A percentile compares a stretch with the other conserved stretches of the same genome.
phyloP scores from a whole-genome alignment of 2,797 vertebrate genomes.

The Poecile montanus region DNA sequence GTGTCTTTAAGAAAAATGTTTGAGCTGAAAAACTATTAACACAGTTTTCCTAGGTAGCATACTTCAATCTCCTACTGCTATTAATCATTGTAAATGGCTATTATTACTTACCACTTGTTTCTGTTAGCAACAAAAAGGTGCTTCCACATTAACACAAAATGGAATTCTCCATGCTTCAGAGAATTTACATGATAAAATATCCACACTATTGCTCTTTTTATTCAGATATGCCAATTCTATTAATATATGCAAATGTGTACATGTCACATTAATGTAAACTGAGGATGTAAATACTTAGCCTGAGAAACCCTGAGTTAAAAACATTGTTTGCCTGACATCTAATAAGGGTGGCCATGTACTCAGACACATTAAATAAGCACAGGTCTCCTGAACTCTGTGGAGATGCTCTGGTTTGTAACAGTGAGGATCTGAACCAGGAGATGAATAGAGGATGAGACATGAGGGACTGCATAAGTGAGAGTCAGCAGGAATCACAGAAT shows the following conservation, averaged over 20 bases:
- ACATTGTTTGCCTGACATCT: not conserved
- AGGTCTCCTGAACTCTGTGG: not conserved
- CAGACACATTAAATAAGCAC: not conserved
- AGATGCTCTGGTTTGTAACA: not conserved
- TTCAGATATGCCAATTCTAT: constrained; percentile 22
- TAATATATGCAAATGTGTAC: constrained; percentile 34
- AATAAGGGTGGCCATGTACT: not conserved
- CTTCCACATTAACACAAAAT: not conserved
- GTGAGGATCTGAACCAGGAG: not conserved
- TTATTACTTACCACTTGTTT: constrained; percentile 40
- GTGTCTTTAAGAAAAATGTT: not conserved
- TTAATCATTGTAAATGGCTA: constrained; percentile 18
- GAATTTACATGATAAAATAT: constrained; percentile 5
- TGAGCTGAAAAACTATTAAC: not conserved
- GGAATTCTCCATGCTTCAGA: constrained; percentile 26
- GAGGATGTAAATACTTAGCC: constrained; percentile 33
- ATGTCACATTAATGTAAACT: constrained; percentile 32
- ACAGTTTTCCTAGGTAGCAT: not conserved
- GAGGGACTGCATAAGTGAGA: not conserved
- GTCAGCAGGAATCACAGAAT: not conserved
- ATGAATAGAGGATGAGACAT: not conserved
- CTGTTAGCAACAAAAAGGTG: not conserved
- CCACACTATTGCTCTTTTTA: not conserved
- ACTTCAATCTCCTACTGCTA: constrained; percentile 15
- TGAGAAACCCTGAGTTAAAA: constrained; percentile 23